Evolutionary conservation across 2,888 invertebrate species (phyloP).

Genomic region (Microdon myrmicae): DNA sequence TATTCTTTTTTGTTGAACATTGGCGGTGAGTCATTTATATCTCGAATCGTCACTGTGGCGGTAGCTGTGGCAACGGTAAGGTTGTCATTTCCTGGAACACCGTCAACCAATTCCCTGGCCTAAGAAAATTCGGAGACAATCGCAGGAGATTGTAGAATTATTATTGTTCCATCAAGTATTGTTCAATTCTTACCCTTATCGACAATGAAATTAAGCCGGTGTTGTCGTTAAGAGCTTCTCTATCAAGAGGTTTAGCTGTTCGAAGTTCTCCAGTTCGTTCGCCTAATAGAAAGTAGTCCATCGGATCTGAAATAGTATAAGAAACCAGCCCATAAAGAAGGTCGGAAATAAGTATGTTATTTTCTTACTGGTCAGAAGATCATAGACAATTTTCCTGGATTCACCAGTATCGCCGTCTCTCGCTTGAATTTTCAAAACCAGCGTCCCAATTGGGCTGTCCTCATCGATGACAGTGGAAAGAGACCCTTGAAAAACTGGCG

Average conservation of each 20-base stretch:
- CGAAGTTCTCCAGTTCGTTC: slow-evolving; percentile 81
- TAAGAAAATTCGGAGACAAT: slow-evolving; percentile 56
- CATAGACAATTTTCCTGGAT: slow-evolving; percentile 81
- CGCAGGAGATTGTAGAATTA: background rate
- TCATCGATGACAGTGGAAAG: slow-evolving; percentile 82
- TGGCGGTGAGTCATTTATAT: slow-evolving; percentile 91
- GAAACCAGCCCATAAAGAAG: background rate
- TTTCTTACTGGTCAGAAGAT: slow-evolving; percentile 82
- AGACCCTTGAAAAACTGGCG: slow-evolving; percentile 84
- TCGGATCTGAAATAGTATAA: slow-evolving; percentile 74
- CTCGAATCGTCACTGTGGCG: slow-evolving; percentile 84
- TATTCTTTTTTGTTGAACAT: slow-evolving; percentile 85
- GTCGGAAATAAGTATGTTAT: background rate
- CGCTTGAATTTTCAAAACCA: slow-evolving; percentile 82
- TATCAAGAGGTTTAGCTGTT: slow-evolving; percentile 85
- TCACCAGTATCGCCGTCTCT: slow-evolving; percentile 86
- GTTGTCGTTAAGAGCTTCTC: slow-evolving; percentile 82
- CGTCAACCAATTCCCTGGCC: slow-evolving; percentile 83
- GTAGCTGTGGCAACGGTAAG: slow-evolving; percentile 77
- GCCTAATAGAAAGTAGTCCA: slow-evolving; percentile 87
- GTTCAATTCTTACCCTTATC: slow-evolving; percentile 71
- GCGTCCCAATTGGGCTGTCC: slow-evolving; percentile 84
- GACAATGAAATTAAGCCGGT: slow-evolving; percentile 81
- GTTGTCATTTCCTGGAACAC: slow-evolving; percentile 74
- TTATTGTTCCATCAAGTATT: background rate